Evolutionary conservation across 92 coral and sea anemone genomes (phyloP).

Genomic region (Epizoanthus stellaris): DNA sequence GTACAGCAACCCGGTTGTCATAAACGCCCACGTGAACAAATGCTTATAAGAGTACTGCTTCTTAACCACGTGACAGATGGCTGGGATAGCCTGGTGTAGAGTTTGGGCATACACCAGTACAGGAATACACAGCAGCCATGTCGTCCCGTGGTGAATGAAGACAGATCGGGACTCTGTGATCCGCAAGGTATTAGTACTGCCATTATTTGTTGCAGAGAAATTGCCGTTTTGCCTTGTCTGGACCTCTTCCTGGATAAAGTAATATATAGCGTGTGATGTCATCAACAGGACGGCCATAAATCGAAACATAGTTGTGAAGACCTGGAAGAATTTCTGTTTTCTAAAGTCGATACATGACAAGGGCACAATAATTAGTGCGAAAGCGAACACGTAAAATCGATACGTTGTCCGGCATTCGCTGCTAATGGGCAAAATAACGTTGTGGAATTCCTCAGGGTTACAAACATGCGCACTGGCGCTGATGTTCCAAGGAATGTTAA

Average conservation of each 20-base stretch:
- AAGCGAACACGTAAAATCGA: conserved; percentile 19
- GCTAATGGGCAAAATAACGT: conserved; percentile 12
- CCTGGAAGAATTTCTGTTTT: conserved; percentile 32
- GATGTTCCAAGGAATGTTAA: conserved; percentile 39
- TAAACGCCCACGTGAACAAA: conserved; percentile 36
- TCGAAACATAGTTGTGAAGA: conserved; percentile 18
- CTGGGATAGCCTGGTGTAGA: conserved; percentile 45
- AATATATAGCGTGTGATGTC: conserved; percentile 37
- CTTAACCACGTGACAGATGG: conserved; percentile 43
- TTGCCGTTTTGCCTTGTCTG: neutral
- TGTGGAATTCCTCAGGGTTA: conserved; percentile 21
- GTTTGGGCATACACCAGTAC: conserved; percentile 41
- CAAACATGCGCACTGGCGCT: conserved; percentile 41
- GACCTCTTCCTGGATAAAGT: conserved; percentile 27
- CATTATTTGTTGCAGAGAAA: neutral
- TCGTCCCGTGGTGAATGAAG: conserved; percentile 14
- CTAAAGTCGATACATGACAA: conserved; percentile 36
- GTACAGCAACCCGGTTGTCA: conserved; percentile 12
- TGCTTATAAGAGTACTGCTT: conserved; percentile 41
- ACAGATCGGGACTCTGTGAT: neutral
- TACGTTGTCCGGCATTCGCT: conserved; percentile 24
- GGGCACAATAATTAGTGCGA: conserved; percentile 27
- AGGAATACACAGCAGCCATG: conserved; percentile 38
- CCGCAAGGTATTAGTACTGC: neutral
- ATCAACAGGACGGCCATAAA: conserved; percentile 33